Percentiles rank a stretch among this genome's conserved stretches.
phyloP scores from a whole-genome alignment of 2,888 invertebrate genomes.

The Lasius fuliginosus region DNA sequence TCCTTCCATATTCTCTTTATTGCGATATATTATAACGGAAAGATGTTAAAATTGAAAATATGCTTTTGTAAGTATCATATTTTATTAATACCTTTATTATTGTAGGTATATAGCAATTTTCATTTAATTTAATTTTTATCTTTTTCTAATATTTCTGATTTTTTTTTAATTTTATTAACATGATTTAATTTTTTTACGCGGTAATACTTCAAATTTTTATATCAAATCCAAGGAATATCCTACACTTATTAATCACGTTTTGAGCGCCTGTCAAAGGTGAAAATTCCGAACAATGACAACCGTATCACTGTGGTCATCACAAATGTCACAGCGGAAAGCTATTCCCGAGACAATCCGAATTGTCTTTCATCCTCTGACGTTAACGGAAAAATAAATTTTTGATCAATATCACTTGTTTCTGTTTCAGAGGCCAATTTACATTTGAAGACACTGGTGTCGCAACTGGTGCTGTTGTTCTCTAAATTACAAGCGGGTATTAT shows the following conservation, averaged over 20 bases:
- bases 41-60: constrained; percentile 1
- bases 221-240: background rate
- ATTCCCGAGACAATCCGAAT: background rate
- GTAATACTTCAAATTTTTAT: background rate
- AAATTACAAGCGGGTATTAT: constrained; percentile 89
- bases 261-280: background rate
- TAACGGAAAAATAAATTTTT: constrained; percentile 60
- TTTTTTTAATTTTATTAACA: background rate
- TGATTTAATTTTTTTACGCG: background rate
- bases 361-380: background rate
- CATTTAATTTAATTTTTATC: background rate
- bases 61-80: background rate
- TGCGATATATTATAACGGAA: background rate
- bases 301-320: background rate
- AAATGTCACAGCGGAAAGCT: background rate
- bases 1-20: background rate
- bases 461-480: constrained; percentile 90
- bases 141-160: background rate
- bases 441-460: constrained; percentile 87
- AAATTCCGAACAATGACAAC: background rate
- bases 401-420: constrained; percentile 54
- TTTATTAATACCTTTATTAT: background rate
- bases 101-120: constrained; percentile 4
- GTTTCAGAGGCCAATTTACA: constrained; percentile 82
- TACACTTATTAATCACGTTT: background rate